Evolutionary conservation across 2,113 vertebrate species (phyloP), one percentile per base, ranked within the genome.

Genomic region (Elephantulus edwardii): DNA sequence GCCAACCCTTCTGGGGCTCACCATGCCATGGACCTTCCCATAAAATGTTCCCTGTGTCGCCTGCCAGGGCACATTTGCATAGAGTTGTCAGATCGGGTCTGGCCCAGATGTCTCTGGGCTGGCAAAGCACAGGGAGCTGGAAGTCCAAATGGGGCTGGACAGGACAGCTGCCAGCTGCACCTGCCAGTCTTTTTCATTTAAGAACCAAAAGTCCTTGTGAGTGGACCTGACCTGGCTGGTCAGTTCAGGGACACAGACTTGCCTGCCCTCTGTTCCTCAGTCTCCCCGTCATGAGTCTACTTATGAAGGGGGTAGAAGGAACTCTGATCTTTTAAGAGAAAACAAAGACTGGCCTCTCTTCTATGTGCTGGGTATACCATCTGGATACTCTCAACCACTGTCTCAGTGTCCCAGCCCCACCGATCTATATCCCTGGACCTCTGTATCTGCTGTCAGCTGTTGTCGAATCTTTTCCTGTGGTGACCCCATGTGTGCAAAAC

Each of bases 41-140:
- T 46, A 52, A 52, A 92, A 71, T 42, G 40, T 66, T 84, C 54
- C n/a, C 79, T 70, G 78, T 56, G 52, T 77, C 79, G 74, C 62
- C 83, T 94, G 92, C 93, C 91, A 91, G 91, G 89, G 48, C 44
- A 19, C 33, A 83, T 96, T 93, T 93, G 91, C 89, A 91, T 84
- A 83, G 82, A 92, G 89, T 87, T 95, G 94, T 92, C 91, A 94
- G 60, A 75, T 70, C 28, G 30, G 60, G 62, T 80, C 75, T 93
- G 84, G 80, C 56, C 89, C 93, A 78, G 87, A 87, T 89, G 64
- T 75, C 70, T n/a, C 2, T 2, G 16, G 48, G 64, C 70, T 89
- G 58, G 66, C 66, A 44, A 64, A 58, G 50, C 81, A 68, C 80
- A 91, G 40, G 66, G 83, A 82, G 24, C 83, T 78, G 35, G 83